Evolutionary conservation across 2,113 vertebrate genomes (phyloP).

Genomic region (Takifugu flavidus): DNA sequence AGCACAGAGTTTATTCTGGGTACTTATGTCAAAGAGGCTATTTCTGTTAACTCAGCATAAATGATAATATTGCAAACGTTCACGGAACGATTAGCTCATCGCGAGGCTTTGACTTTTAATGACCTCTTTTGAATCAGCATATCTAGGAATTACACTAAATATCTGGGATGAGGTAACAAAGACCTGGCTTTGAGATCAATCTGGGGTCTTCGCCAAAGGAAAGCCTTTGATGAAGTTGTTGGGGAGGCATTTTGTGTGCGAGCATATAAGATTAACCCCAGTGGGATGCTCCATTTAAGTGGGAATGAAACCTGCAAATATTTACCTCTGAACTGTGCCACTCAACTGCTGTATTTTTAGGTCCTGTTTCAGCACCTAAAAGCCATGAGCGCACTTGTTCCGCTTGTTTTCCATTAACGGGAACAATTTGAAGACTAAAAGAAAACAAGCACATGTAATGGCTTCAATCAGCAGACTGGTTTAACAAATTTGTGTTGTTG

Average conservation of each 20-base stretch:
- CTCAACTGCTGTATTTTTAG: conserved; percentile 41
- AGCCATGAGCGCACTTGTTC: conserved; percentile 38
- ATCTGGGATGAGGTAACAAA: conserved; percentile 34
- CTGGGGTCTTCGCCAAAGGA: not conserved
- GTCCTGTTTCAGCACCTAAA: conserved; percentile 27
- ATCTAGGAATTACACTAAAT: conserved; percentile 44
- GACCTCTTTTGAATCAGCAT: conserved; percentile 34
- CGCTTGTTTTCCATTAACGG: conserved; percentile 42
- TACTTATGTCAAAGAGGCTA: conserved; percentile 14
- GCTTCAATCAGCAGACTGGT: conserved; percentile 35
- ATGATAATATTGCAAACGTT: conserved; percentile 35
- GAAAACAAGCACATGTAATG: conserved; percentile 1
- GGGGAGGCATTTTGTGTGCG: conserved; percentile 10
- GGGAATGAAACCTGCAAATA: conserved; percentile 30
- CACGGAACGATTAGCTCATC: conserved; percentile 48
- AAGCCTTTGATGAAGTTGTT: not conserved
- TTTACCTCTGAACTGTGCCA: conserved; percentile 38
- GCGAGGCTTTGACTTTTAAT: conserved; percentile 47
- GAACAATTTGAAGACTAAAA: conserved; percentile 1
- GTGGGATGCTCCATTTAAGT: conserved; percentile 7
- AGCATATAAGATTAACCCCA: conserved; percentile 6
- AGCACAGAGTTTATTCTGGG: not conserved
- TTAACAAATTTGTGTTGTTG: conserved; percentile 24
- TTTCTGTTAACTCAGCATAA: conserved; percentile 35
- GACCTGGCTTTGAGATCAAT: conserved; percentile 15